Evolutionary conservation across 2,888 invertebrate species (phyloP).

Genomic region (Cephus pygmeus): DNA sequence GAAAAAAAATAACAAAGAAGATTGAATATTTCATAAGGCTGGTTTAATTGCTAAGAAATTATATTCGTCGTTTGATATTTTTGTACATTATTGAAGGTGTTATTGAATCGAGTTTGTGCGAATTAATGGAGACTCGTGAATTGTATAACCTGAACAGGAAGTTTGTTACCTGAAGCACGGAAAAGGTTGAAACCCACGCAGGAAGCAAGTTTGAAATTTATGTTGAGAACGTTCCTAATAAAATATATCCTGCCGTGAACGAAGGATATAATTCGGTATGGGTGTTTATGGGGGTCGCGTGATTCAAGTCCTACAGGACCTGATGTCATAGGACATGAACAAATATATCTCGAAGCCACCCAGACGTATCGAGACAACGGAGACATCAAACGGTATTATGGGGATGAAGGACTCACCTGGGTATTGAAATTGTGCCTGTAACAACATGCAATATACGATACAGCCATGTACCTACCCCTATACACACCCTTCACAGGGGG

Average conservation of each 20-base stretch:
- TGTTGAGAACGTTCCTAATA: neutral
- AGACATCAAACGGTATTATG: constrained; percentile 24
- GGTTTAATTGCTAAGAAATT: neutral
- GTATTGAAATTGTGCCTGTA: constrained; percentile 44
- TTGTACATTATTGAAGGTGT: neutral
- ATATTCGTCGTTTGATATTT: neutral
- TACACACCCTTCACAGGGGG: neutral
- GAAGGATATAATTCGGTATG: constrained; percentile 8
- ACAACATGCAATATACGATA: constrained; percentile 43
- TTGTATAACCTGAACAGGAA: neutral
- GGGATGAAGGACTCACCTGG: constrained; percentile 42
- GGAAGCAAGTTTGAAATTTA: neutral
- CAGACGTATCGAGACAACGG: neutral
- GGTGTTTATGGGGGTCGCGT: constrained; percentile 12
- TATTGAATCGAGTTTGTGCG: neutral
- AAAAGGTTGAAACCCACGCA: neutral
- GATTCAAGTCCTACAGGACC: neutral
- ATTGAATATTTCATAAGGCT: neutral
- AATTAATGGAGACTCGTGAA: neutral
- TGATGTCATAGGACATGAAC: neutral
- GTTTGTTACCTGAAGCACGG: neutral
- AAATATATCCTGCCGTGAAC: neutral
- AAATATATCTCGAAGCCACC: neutral
- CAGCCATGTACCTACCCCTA: constrained; percentile 16
- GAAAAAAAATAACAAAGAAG: neutral